Percentiles rank a stretch among this genome's conserved stretches.
Evolutionary conservation across 2,113 vertebrate species (phyloP).

Genomic region (Myiozetetes cayanensis): DNA sequence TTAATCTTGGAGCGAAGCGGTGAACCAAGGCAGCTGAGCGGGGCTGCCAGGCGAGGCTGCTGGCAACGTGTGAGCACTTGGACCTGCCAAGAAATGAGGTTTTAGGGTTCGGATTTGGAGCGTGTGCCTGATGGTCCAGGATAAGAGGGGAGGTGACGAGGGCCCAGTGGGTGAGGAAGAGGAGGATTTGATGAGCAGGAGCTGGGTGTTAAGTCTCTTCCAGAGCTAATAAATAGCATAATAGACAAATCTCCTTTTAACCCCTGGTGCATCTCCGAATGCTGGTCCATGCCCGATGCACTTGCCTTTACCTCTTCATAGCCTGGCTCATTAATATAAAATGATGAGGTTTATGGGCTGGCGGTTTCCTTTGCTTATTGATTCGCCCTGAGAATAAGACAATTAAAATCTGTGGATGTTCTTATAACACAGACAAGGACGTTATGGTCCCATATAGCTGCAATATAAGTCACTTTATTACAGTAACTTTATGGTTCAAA

Average conservation of each 20-base stretch:
- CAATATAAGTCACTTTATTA: background rate
- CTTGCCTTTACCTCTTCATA: background rate
- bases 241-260: background rate
- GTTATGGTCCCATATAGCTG: background rate
- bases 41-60: background rate
- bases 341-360: background rate
- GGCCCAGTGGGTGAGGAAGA: background rate
- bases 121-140: rapidly evolving
- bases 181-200: background rate
- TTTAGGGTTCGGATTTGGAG: background rate
- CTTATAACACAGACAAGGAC: background rate
- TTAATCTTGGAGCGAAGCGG: background rate
- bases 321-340: background rate
- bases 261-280: rapidly evolving
- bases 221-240: background rate
- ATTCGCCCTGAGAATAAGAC: background rate
- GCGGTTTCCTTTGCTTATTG: background rate
- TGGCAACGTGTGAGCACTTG: rapidly evolving
- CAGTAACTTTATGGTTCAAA: background rate
- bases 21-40: background rate
- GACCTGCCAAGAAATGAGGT: background rate
- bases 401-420: background rate
- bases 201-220: background rate
- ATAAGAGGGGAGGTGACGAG: background rate
- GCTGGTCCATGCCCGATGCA: background rate